Percentiles rank a stretch among this genome's conserved stretches.
phyloP scores from a whole-genome alignment of 2,888 invertebrate genomes.

The Eremobia ochroleuca region DNA sequence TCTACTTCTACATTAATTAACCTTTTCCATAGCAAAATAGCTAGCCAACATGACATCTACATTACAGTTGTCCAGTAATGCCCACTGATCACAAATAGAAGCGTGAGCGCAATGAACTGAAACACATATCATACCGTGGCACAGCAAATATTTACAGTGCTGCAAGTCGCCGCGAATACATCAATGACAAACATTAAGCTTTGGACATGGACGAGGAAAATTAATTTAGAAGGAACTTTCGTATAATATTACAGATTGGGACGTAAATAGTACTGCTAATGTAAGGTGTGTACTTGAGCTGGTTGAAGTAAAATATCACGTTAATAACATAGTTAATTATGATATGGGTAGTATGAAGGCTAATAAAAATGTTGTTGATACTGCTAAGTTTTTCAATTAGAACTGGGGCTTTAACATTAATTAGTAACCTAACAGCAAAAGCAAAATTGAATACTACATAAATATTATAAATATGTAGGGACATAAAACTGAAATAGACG shows the following conservation, averaged over 20 bases:
- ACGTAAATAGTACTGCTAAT: constrained; percentile 32
- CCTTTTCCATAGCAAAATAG: constrained; percentile 59
- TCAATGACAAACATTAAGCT: constrained; percentile 79
- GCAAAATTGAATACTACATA: constrained; percentile 46
- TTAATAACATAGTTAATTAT: not conserved
- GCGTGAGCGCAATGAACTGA: constrained; percentile 83
- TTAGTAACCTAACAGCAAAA: not conserved
- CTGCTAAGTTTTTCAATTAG: not conserved
- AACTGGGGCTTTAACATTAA: not conserved
- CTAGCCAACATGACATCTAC: constrained; percentile 66
- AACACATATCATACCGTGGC: constrained; percentile 74
- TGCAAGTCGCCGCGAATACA: constrained; percentile 75
- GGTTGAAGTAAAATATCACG: constrained; percentile 9
- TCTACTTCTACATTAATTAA: constrained; percentile 35
- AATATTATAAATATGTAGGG: constrained; percentile 56
- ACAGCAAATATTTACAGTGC: constrained; percentile 85
- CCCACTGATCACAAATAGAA: constrained; percentile 83
- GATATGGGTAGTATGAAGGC: not conserved
- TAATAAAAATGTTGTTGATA: not conserved
- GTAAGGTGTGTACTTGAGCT: not conserved
- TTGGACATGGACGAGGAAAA: constrained; percentile 51
- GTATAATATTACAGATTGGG: constrained; percentile 31
- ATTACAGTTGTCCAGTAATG: constrained; percentile 75
- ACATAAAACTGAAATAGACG: constrained; percentile 64
- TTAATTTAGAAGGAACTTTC: constrained; percentile 36